Percentiles rank a stretch among this genome's conserved stretches.
These are phyloP conservation scores for Lasioglossum oenotherae DNA, from an alignment of 2,888 invertebrate species.

Conservation along the genomic window DNA sequence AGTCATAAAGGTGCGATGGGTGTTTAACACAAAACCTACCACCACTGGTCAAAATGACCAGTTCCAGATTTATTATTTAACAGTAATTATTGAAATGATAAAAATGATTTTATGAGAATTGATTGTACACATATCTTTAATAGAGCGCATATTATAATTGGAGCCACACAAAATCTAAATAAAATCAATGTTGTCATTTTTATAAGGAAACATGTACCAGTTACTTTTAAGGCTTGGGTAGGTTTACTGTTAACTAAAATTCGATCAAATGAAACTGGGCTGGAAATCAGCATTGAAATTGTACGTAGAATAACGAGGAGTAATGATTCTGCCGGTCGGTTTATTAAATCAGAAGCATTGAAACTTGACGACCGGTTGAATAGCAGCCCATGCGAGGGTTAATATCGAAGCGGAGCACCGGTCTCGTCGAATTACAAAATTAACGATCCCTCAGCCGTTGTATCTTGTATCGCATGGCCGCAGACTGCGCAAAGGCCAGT, in stretches of 20 bases:
- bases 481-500: constrained; percentile 8
- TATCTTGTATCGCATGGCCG: not conserved
- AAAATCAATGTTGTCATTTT: no score
- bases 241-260: not conserved
- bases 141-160: no score
- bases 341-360: not conserved
- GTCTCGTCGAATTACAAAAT: not conserved
- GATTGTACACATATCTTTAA: no score
- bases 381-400: not conserved
- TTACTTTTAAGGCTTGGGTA: no score
- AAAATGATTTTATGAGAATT: no score
- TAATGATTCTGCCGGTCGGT: not conserved
- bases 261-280: not conserved
- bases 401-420: not conserved
- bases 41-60: no score
- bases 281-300: not conserved
- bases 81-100: no score
- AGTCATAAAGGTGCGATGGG: no score
- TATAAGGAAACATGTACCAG: no score
- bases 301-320: not conserved
- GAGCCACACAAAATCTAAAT: no score
- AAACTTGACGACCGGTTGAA: not conserved
- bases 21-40: not conserved
- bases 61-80: no score
- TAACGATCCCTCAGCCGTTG: not conserved